Conservation (phyloP, 2,888 invertebrate genomes). For the Andrena flavipes region DNA sequence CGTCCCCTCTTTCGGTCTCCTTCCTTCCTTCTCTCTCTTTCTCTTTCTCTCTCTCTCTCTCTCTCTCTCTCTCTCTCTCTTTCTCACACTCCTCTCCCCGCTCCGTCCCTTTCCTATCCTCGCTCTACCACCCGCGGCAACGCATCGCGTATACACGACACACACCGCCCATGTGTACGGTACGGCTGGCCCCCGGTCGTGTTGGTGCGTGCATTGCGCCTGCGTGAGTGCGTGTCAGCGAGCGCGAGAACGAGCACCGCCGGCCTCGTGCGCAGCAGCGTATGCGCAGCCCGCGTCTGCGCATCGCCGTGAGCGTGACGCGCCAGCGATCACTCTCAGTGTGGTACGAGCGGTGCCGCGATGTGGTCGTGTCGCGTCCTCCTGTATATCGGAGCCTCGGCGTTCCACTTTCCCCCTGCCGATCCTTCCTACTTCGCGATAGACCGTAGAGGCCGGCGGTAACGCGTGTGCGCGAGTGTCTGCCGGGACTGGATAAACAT, state of each 20-base stretch:
- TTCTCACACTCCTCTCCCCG: slow-evolving; percentile 23
- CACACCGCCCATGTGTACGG: background rate
- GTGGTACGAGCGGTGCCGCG: slow-evolving; percentile 75
- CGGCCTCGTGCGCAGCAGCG: slow-evolving; percentile 70
- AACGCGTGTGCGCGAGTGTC: slow-evolving; percentile 59
- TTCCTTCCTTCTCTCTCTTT: too few species aligned
- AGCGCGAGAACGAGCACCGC: slow-evolving; percentile 55
- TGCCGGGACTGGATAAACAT: slow-evolving; percentile 47
- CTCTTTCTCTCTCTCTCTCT: slow-evolving; percentile 29
- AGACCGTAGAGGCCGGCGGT: slow-evolving; percentile 44
- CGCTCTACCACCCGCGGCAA: slow-evolving; percentile 61
- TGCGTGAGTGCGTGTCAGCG: slow-evolving; percentile 62
- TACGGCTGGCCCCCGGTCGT: background rate
- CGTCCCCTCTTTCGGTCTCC: slow-evolving; percentile 46
- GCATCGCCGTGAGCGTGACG: slow-evolving; percentile 77
- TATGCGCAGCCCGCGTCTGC: slow-evolving; percentile 74
- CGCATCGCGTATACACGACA: slow-evolving; percentile 54
- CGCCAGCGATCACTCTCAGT: slow-evolving; percentile 80
- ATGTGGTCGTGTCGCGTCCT: slow-evolving; percentile 50
- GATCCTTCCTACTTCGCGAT: slow-evolving; percentile 22
- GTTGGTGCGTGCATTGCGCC: slow-evolving; percentile 62
- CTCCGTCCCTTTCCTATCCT: slow-evolving; percentile 25
- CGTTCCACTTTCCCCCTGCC: slow-evolving; percentile 21
- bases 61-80: slow-evolving; percentile 31
- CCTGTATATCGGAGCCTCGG: background rate